Evolutionary conservation across 2,113 vertebrate genomes (phyloP).

Genomic region (Porphyrio hochstetteri): DNA sequence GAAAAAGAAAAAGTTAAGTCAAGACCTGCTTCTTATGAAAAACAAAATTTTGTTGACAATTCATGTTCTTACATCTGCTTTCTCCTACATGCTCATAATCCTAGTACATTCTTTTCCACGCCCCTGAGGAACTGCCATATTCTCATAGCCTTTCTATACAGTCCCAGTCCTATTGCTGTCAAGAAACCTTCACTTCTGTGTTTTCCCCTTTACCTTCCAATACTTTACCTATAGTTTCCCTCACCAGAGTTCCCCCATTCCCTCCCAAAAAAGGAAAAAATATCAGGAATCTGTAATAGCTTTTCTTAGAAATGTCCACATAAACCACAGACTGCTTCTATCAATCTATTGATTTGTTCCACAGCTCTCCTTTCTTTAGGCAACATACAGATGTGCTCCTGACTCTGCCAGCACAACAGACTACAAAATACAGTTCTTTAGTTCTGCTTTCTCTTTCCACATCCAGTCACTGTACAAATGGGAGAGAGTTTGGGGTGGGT

Average conservation of each 20-base stretch:
- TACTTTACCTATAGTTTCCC: background rate
- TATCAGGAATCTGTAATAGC: fast-evolving
- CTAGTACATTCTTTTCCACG: background rate
- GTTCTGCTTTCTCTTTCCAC: background rate
- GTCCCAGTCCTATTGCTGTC: background rate
- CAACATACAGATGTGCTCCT: background rate
- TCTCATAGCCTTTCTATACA: background rate
- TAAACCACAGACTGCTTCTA: background rate
- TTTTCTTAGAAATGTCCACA: background rate
- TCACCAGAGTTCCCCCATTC: background rate
- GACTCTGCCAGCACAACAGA: background rate
- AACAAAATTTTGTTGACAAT: background rate
- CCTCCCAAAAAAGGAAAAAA: background rate
- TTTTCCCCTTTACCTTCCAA: background rate
- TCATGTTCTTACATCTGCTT: background rate
- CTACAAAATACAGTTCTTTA: background rate
- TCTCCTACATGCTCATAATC: background rate
- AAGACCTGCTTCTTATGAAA: background rate
- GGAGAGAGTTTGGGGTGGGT: background rate
- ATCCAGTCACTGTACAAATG: background rate
- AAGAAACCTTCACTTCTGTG: background rate
- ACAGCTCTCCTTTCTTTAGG: background rate
- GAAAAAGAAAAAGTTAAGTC: background rate
- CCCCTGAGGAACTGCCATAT: background rate
- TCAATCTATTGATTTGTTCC: background rate